Conservation (phyloP, 2,888 invertebrate species). For the Agonopterix arenella region DNA sequence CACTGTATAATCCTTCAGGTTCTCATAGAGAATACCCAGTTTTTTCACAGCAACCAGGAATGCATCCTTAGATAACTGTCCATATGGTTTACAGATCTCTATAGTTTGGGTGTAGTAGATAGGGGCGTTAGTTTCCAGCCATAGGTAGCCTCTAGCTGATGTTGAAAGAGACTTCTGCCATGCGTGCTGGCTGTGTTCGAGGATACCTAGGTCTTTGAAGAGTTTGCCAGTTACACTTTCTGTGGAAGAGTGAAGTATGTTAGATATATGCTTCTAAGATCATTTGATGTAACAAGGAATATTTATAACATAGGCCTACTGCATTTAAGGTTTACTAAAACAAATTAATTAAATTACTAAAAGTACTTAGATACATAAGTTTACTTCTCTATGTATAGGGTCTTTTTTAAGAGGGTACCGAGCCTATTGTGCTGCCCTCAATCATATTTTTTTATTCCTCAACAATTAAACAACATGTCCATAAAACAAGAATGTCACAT, state of each 20-base stretch:
- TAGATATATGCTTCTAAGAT: background rate
- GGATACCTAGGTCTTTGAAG: constrained; percentile 79
- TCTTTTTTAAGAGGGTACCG: too few species aligned
- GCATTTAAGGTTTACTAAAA: too few species aligned
- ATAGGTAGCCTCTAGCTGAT: constrained; percentile 79
- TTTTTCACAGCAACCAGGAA: constrained; percentile 73
- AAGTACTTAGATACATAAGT: too few species aligned
- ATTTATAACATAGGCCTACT: too few species aligned
- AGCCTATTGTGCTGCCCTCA: too few species aligned
- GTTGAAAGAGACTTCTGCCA: constrained; percentile 79
- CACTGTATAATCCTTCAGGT: constrained; percentile 64
- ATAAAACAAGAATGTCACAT: too few species aligned
- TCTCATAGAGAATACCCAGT: constrained; percentile 59
- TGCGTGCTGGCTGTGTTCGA: constrained; percentile 79
- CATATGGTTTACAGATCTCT: constrained; percentile 78
- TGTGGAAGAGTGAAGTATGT: constrained; percentile 26
- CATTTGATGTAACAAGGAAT: too few species aligned
- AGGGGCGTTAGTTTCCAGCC: constrained; percentile 82
- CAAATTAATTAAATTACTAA: too few species aligned
- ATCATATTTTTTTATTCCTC: too few species aligned
- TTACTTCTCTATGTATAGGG: too few species aligned
- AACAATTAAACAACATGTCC: too few species aligned
- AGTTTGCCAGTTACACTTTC: constrained; percentile 81
- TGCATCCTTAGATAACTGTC: constrained; percentile 77
- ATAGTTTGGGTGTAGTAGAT: constrained; percentile 77